These are phyloP conservation scores for Tympanoctomys barrerae DNA, from an alignment of 2,797 vertebrate genomes.

Conservation along the genomic window DNA sequence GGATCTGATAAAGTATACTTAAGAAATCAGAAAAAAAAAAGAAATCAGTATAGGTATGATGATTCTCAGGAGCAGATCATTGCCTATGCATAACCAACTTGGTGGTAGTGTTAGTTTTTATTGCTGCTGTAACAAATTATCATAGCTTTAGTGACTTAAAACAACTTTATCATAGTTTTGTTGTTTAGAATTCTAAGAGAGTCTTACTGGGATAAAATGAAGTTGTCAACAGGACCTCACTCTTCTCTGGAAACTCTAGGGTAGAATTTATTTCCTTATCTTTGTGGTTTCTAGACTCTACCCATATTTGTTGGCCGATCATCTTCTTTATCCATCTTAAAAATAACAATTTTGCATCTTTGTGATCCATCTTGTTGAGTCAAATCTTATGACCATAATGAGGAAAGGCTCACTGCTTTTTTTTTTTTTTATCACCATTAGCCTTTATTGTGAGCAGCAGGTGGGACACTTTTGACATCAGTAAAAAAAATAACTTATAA, in stretches of 20 bases:
- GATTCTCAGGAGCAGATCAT: not conserved
- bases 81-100: not conserved
- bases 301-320: not conserved
- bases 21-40: not conserved
- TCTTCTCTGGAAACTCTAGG: not conserved
- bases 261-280: not conserved
- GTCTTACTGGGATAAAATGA: not conserved
- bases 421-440: no score
- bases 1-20: not conserved
- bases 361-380: not conserved
- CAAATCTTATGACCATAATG: not conserved
- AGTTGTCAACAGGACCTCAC: not conserved
- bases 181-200: not conserved
- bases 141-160: not conserved
- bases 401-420: not conserved
- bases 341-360: not conserved
- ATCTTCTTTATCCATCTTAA: not conserved
- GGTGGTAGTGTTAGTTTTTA: not conserved
- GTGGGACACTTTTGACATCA: no score
- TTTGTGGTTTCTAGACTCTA: not conserved
- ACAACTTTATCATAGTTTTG: not conserved
- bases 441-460: no score
- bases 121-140: not conserved
- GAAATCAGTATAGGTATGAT: not conserved
- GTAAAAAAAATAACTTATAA: no score